Evolutionary conservation across 2,113 vertebrate genomes (phyloP).

Genomic region (Mormyrus lacerda): DNA sequence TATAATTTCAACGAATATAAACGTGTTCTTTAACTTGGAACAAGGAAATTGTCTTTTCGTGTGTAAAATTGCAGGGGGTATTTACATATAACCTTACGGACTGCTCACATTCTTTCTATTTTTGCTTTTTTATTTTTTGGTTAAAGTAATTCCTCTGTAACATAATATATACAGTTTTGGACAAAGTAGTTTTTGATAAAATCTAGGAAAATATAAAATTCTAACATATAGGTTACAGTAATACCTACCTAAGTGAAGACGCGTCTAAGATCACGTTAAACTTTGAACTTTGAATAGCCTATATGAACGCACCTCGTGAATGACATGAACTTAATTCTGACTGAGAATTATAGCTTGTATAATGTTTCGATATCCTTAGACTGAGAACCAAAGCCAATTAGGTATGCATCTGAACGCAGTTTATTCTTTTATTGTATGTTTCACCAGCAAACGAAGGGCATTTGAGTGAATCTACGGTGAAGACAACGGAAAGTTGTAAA

Average conservation of each 20-base stretch:
- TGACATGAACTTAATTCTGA: neutral
- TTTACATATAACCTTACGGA: neutral
- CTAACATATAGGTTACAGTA: neutral
- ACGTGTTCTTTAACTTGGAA: slow-evolving; percentile 1
- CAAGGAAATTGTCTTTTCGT: neutral
- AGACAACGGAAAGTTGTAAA: neutral
- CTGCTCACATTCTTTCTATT: neutral
- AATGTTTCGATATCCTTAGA: neutral
- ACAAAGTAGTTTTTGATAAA: neutral
- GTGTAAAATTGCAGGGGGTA: slow-evolving; percentile 20
- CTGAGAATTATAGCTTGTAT: neutral
- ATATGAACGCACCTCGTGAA: neutral
- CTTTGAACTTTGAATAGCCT: neutral
- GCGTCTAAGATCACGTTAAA: neutral
- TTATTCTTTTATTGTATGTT: neutral
- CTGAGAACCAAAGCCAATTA: slow-evolving; percentile 1
- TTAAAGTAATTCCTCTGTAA: neutral
- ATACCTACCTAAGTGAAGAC: neutral
- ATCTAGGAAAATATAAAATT: neutral
- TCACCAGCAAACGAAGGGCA: neutral
- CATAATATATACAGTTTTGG: neutral
- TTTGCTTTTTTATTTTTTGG: neutral
- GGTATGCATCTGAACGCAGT: neutral
- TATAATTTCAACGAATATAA: neutral
- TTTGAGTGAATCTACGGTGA: neutral